Conservation (phyloP, 2,797 vertebrate species). For the Epinephelus coioides region DNA sequence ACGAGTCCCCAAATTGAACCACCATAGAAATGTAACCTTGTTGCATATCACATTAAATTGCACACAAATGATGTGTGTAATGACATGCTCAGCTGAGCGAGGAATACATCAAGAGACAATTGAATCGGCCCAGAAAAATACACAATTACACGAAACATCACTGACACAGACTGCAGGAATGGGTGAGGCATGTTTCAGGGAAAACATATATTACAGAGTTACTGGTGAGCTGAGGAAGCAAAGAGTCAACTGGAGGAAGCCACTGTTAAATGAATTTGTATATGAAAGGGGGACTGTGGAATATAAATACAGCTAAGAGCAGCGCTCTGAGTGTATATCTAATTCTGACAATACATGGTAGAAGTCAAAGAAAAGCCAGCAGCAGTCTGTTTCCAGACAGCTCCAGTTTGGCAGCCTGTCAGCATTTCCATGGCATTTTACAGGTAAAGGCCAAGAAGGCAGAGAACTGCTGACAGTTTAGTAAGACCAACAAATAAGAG, state of each 20-base stretch:
- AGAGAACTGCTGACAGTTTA: constrained; percentile 80
- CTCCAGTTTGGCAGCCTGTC: constrained; percentile 77
- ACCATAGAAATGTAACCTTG: constrained; percentile 71
- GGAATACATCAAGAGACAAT: constrained; percentile 75
- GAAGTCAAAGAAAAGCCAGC: constrained; percentile 60
- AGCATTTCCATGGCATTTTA: constrained; percentile 80
- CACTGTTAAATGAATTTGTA: constrained; percentile 44
- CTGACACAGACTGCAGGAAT: constrained; percentile 38
- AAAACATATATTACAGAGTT: constrained; percentile 43
- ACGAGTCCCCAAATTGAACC: constrained; percentile 67
- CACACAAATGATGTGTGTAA: constrained; percentile 76
- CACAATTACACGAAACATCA: constrained; percentile 68
- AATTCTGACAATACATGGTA: constrained; percentile 59
- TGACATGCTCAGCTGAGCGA: constrained; percentile 73
- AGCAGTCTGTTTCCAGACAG: constrained; percentile 51
- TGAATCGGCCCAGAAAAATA: constrained; percentile 74
- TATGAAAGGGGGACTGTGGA: constrained; percentile 42
- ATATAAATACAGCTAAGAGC: constrained; percentile 55
- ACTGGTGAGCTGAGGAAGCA: constrained; percentile 2
- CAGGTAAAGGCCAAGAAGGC: constrained; percentile 79
- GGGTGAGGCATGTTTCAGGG: constrained; percentile 31
- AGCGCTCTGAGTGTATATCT: constrained; percentile 34
- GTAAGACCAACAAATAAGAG: constrained; percentile 82
- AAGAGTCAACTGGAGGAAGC: constrained; percentile 43
- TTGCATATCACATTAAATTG: constrained; percentile 69